Percentiles rank a stretch among this genome's conserved stretches.
Conservation (phyloP, 2,797 vertebrate genomes). For the Etheostoma nigrum region DNA sequence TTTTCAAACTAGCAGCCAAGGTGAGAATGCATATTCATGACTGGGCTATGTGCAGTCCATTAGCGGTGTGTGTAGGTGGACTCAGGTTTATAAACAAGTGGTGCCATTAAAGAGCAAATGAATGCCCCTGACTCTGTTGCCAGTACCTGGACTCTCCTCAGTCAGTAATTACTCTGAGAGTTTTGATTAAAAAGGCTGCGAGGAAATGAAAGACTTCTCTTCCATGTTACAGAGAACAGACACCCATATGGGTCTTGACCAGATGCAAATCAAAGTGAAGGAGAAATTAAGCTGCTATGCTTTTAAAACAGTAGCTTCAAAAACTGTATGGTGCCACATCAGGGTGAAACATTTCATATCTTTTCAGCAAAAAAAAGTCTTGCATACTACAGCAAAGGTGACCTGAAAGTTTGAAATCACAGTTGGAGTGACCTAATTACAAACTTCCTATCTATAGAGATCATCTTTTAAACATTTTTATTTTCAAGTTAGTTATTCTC, state of each 20-base stretch:
- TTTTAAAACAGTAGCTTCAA: slow-evolving; percentile 21
- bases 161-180: slow-evolving; percentile 64
- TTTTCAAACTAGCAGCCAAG: slow-evolving; percentile 69
- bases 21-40: slow-evolving; percentile 81
- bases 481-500: slow-evolving; percentile 26
- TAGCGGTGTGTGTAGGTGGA: slow-evolving; percentile 75
- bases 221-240: slow-evolving; percentile 29
- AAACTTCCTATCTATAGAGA: neutral
- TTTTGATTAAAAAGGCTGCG: slow-evolving; percentile 63
- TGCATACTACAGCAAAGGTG: neutral
- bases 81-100: slow-evolving; percentile 67
- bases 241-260: slow-evolving; percentile 28
- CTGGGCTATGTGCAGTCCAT: slow-evolving; percentile 67
- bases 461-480: slow-evolving; percentile 26
- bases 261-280: slow-evolving; percentile 31
- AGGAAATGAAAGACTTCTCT: slow-evolving; percentile 57
- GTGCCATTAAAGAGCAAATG: slow-evolving; percentile 61
- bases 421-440: slow-evolving; percentile 2
- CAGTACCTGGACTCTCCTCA: slow-evolving; percentile 66
- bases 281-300: slow-evolving; percentile 31
- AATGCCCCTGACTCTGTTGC: slow-evolving; percentile 58
- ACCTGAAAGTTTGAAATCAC: slow-evolving; percentile 32
- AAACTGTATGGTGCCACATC: slow-evolving; percentile 16
- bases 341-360: neutral
- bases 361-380: slow-evolving; percentile 6